Base-by-base conservation (phyloP, 2,797 vertebrate species). In the Xyrichtys novacula region DNA sequence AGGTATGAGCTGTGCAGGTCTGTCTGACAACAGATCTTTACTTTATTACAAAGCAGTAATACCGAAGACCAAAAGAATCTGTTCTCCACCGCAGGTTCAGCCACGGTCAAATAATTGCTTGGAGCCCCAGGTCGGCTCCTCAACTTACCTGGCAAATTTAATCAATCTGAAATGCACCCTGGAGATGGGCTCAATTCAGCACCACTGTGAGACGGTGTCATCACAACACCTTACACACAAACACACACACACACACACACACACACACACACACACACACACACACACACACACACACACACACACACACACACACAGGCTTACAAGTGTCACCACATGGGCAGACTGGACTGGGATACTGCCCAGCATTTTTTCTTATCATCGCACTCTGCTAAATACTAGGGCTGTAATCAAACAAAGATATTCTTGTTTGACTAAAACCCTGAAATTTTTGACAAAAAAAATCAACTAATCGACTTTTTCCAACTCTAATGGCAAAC, bases 51-150 rank as follows among this genome's bases (percentile, higher is more conserved):
- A 66, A 71, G 57, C 38, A 34, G 50, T 54, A 17, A 50, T n/a
- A 36, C 55, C 57, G 70, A 53, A 55, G 66, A 75, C 76, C 72
- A 67, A 76, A 62, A 57, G 65, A 70, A 78, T 81, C 72, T 66
- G 70, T 83, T 85, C 73, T 89, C 74, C 50, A 79, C 62, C 78
- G 71, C 63, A 20, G 79, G 53, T 82, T 80, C 77, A 74, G 85
- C 75, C 66, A 85, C 78, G 83, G 90, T 88, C 77, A 84, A 89
- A 88, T 89, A 92, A 93, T 91, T 92, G 91, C 90, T 88, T 66
- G 62, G 83, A 71, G 87, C 84, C 85, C 75, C 60, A 55, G 85
- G 81, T 80, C 78, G 76, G 80, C 83, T 76, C 76, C 85, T 86
- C 68, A 82, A 89, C 87, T 85, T 88, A 89, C 87, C 86, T 88